Base-by-base conservation (phyloP, 2,888 invertebrate genomes). In the Dermolepida albohirtum region DNA sequence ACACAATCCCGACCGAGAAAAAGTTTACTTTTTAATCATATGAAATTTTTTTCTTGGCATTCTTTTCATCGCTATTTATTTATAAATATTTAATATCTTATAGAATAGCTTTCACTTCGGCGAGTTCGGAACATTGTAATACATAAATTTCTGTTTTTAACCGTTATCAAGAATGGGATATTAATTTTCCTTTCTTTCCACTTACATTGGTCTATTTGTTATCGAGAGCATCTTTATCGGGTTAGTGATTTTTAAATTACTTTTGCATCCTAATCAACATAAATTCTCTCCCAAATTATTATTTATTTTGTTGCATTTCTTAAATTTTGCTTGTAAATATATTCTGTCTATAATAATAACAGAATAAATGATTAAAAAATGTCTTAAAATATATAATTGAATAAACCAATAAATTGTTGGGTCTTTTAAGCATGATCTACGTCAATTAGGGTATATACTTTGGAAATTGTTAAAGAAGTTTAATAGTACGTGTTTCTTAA, bases 171-270 rank as follows among this genome's bases (percentile, higher is more conserved):
- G 16, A 49, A 34, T 16, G 34, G 44, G 47, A 47, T 29, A 47
- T 62, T 34, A 47, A 49, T 62, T 47, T 62, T 62, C 47, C 59
- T 49, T 62, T 62, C 59, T 39, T 39, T 12, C 10, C 22, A 22
- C 11, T 62, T 47, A 29, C 29, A n/a, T 62, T 49, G 59, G 59
- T 62, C 59, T 62, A 47, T 62, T 62, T 62, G 29, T 2, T 62
- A 47, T 62, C n/a, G 14, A 16, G 59, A 49, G 29, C 59, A 49
- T 22, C 14, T 14, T 12, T 47, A 47, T 47, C 34, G 16, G 34
- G 16, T 34, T 59, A 47, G 14, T 59, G 47, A 43, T 17, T 59
- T 7, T 49, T 10, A 14, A 59, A 49, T 55, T 40, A 12, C 17
- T 55, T 40, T 10, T 22, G n/a, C 11, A 11, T 16, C 17, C 17